These are phyloP conservation scores for Sphaerodactylus townsendi DNA, from an alignment of 2,113 vertebrate species.

Conservation along the genomic window DNA sequence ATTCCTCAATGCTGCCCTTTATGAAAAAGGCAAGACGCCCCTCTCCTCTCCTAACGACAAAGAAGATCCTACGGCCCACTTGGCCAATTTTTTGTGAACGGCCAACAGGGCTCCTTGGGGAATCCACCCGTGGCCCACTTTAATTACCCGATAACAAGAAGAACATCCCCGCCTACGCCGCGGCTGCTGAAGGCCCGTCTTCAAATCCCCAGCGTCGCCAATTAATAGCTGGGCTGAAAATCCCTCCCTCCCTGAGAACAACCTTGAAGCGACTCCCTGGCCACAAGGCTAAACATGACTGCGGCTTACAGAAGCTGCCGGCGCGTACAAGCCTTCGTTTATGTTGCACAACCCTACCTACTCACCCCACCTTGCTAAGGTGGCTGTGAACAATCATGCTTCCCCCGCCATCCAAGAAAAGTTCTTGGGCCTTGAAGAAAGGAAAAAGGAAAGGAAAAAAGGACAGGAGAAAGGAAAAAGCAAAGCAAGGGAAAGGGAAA, in stretches of 20 bases:
- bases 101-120: background rate
- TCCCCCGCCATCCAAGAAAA: background rate
- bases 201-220: constrained; percentile 38
- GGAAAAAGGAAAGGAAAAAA: too few species aligned
- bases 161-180: constrained; percentile 55
- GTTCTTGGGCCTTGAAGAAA: background rate
- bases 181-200: constrained; percentile 29
- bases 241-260: constrained; percentile 49
- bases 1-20: background rate
- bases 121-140: constrained; percentile 15
- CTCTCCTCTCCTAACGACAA: fast-evolving
- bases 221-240: constrained; percentile 40
- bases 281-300: fast-evolving
- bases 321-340: background rate
- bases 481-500: too few species aligned
- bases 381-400: background rate
- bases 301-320: background rate
- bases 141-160: constrained; percentile 20
- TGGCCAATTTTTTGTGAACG: fast-evolving
- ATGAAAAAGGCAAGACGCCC: background rate
- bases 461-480: too few species aligned
- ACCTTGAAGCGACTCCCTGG: constrained; percentile 31
- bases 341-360: background rate
- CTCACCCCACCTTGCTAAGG: background rate
- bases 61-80: background rate